Conservation (phyloP, 1,140 invertebrate species). For the Nasonia longicornis region DNA sequence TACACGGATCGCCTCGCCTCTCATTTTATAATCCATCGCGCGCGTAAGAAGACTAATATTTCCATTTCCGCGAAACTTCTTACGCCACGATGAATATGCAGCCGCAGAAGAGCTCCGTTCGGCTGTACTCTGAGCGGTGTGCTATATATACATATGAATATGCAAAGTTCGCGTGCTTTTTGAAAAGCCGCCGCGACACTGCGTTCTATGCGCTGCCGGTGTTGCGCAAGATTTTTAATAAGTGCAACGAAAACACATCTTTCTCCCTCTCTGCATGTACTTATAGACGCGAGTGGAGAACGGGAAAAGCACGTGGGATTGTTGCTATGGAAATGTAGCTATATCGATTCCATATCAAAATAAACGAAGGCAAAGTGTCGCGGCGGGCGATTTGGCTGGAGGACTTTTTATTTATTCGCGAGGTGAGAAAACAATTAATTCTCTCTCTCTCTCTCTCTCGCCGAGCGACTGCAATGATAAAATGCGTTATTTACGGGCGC, state of each 20-base stretch:
- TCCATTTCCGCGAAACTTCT: slow-evolving; percentile 25
- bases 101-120: neutral
- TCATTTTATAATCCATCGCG: slow-evolving; percentile 24
- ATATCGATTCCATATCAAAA: neutral
- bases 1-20: neutral
- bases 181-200: neutral
- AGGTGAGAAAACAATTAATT: neutral
- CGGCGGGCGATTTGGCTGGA: no score
- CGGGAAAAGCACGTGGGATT: neutral
- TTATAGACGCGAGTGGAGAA: neutral
- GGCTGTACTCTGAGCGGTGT: neutral
- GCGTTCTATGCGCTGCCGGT: neutral
- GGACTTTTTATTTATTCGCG: neutral
- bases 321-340: neutral
- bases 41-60: slow-evolving; percentile 18
- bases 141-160: slow-evolving; percentile 4
- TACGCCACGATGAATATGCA: slow-evolving; percentile 22
- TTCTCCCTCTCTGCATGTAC: neutral
- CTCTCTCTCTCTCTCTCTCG: no score
- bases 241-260: neutral
- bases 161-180: neutral
- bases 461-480: neutral
- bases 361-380: neutral
- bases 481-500: neutral
- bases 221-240: neutral